phyloP scores from a whole-genome alignment of 2,797 vertebrate genomes.

The Cryptoblepharus egeriae region DNA sequence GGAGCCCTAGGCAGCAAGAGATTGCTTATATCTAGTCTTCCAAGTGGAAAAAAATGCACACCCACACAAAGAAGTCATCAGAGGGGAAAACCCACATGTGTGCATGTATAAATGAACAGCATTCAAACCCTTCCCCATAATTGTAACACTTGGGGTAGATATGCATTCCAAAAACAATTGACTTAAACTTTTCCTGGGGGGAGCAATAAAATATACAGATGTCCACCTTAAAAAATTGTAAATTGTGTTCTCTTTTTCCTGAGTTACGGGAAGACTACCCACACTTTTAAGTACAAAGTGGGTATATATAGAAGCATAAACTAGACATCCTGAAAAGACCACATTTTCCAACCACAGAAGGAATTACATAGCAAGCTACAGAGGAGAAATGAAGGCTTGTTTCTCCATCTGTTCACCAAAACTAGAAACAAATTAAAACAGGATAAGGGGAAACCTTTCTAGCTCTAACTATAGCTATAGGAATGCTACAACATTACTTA shows the following conservation, averaged over 20 bases:
- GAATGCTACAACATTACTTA: background rate
- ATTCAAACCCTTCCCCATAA: conserved; percentile 63
- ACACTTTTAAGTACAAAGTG: conserved; percentile 75
- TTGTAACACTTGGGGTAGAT: conserved; percentile 63
- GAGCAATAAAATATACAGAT: conserved; percentile 68
- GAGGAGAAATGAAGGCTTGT: conserved; percentile 33
- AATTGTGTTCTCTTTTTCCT: conserved; percentile 63
- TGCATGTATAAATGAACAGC: conserved; percentile 60
- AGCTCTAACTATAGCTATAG: conserved; percentile 39
- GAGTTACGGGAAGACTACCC: conserved; percentile 75
- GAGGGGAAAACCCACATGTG: background rate
- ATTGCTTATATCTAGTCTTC: conserved; percentile 42
- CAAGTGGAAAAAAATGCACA: no score
- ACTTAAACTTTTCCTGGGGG: conserved; percentile 52
- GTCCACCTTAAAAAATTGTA: conserved; percentile 56
- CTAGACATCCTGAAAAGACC: conserved; percentile 73
- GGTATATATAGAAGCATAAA: conserved; percentile 77
- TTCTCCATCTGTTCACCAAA: conserved; percentile 30
- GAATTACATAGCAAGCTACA: conserved; percentile 46
- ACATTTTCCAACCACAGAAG: conserved; percentile 74
- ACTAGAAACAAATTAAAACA: conserved; percentile 28
- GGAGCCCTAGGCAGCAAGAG: conserved; percentile 70
- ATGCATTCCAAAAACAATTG: conserved; percentile 57
- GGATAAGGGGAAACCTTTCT: background rate
- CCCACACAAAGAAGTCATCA: background rate